Conservation (phyloP, 2,797 vertebrate genomes). For the Dermochelys coriacea region DNA sequence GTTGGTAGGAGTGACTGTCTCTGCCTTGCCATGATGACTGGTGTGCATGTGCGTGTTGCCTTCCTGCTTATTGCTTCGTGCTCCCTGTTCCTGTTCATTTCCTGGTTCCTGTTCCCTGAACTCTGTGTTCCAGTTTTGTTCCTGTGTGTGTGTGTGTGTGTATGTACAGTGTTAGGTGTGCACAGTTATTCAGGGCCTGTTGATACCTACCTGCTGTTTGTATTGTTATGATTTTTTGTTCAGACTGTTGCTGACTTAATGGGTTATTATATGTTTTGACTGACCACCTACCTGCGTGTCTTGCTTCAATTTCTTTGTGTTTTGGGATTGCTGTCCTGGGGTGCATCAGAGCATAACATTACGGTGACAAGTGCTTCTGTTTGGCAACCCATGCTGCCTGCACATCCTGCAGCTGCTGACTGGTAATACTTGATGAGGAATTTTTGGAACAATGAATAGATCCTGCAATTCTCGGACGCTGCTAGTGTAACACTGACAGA, state of each 20-base stretch:
- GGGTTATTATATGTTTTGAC: not conserved
- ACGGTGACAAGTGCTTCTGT: not conserved
- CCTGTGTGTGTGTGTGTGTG: too few relatives aligned
- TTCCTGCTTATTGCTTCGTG: too few relatives aligned
- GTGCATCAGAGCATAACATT: not conserved
- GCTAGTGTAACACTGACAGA: too few relatives aligned
- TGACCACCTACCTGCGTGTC: not conserved
- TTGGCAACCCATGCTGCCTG: not conserved
- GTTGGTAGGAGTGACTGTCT: not conserved
- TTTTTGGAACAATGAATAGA: not conserved
- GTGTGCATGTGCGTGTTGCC: too few relatives aligned
- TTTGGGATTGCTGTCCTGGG: not conserved
- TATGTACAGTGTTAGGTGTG: too few relatives aligned
- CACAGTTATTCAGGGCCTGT: too few relatives aligned
- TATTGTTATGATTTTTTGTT: not conserved
- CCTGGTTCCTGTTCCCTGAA: too few relatives aligned
- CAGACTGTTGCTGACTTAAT: not conserved
- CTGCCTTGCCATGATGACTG: conserved; percentile 18
- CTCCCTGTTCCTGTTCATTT: too few relatives aligned
- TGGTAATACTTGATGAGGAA: not conserved
- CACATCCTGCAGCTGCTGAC: not conserved
- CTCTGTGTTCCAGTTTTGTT: too few relatives aligned
- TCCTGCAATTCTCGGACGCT: not conserved
- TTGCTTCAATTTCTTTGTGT: not conserved
- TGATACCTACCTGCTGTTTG: not conserved